phyloP scores from a whole-genome alignment of 2,113 vertebrate genomes.

The Dunckerocampus dactyliophorus region DNA sequence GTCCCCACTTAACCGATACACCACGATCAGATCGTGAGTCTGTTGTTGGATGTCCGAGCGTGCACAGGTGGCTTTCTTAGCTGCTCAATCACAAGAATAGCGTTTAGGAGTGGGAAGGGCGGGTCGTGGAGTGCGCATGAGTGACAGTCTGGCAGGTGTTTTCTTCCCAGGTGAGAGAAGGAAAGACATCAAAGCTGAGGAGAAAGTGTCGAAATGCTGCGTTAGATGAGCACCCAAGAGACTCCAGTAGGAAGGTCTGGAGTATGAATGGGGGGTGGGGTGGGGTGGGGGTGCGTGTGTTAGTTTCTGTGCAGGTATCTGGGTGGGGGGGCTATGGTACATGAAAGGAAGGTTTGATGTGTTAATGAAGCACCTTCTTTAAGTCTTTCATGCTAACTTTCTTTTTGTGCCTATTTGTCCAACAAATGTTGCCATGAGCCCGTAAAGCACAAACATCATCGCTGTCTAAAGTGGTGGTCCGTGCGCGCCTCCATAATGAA shows the following conservation, averaged over 20 bases:
- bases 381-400: slow-evolving; percentile 35
- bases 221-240: slow-evolving; percentile 36
- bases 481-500: slow-evolving; percentile 62
- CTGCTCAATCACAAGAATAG: too few species aligned
- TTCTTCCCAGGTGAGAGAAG: slow-evolving; percentile 22
- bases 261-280: slow-evolving; percentile 9
- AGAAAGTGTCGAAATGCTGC: slow-evolving; percentile 25
- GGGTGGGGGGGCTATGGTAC: slow-evolving; percentile 24
- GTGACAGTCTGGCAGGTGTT: slow-evolving; percentile 39
- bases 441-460: slow-evolving; percentile 10
- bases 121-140: slow-evolving; percentile 5
- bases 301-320: slow-evolving; percentile 36
- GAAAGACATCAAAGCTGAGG: slow-evolving; percentile 48
- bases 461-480: slow-evolving; percentile 16
- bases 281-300: slow-evolving; percentile 23
- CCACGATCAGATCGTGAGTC: too few species aligned
- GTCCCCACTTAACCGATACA: too few species aligned
- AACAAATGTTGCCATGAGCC: slow-evolving; percentile 45
- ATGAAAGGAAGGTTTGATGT: slow-evolving; percentile 68
- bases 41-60: too few species aligned
- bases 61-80: too few species aligned
- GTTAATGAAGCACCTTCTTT: slow-evolving; percentile 65
- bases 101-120: too few species aligned
- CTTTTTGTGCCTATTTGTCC: slow-evolving; percentile 63
- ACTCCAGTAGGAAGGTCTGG: slow-evolving; percentile 7